Evolutionary conservation across 2,113 vertebrate genomes (phyloP).

Genomic region (Felis chaus): DNA sequence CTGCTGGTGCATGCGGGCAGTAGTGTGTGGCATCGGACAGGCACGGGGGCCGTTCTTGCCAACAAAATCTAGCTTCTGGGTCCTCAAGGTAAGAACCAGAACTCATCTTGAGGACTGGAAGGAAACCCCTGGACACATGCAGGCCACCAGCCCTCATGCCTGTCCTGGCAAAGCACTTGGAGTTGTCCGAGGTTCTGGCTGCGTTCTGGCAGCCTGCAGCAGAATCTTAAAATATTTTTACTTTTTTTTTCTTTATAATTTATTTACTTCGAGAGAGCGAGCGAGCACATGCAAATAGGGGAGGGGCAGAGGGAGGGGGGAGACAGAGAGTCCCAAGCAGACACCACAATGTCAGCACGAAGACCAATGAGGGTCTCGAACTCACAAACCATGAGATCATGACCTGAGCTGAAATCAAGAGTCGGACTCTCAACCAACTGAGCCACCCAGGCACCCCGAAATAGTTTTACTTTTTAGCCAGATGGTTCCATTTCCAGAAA

Average conservation of each 20-base stretch:
- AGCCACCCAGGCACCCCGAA: no score
- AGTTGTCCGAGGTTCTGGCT: neutral
- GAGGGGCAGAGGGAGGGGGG: no score
- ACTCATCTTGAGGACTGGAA: neutral
- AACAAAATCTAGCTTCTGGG: neutral
- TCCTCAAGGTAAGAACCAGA: neutral
- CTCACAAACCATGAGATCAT: no score
- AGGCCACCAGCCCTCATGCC: neutral
- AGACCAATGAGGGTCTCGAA: no score
- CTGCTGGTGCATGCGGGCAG: fast-evolving
- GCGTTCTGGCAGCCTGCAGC: neutral
- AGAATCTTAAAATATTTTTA: neutral
- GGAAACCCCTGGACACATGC: neutral
- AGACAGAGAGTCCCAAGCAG: no score
- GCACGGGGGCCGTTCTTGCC: neutral
- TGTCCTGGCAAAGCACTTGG: neutral
- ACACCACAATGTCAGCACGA: no score
- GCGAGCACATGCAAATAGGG: no score
- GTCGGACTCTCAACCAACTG: no score
- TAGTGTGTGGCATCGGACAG: fast-evolving
- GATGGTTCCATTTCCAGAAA: neutral
- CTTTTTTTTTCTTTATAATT: neutral
- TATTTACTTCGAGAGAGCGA: no score
- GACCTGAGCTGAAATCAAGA: no score
- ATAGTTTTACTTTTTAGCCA: neutral